These are phyloP conservation scores for Drosophila ezoana DNA, from an alignment of 2,888 invertebrate genomes.

Conservation along the genomic window DNA sequence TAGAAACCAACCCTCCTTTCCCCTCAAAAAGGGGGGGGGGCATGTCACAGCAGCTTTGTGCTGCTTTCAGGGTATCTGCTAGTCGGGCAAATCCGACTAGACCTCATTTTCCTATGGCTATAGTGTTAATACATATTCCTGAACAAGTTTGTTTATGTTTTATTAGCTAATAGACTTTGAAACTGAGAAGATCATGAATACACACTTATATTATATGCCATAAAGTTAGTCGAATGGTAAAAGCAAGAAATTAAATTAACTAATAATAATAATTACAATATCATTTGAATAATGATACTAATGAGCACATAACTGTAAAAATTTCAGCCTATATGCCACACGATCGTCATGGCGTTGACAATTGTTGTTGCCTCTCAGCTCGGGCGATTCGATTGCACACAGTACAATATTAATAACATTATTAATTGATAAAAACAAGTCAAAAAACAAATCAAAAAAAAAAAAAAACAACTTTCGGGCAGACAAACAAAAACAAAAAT, in stretches of 20 bases:
- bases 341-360: slow-evolving; percentile 44
- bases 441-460: not conserved
- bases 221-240: not conserved
- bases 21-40: no score
- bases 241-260: not conserved
- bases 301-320: slow-evolving; percentile 7
- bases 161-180: no score
- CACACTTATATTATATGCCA: no score
- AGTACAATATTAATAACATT: slow-evolving; percentile 21
- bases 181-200: no score
- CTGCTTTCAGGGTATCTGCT: no score
- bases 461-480: not conserved
- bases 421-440: slow-evolving; percentile 24
- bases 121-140: no score
- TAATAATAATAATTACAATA: not conserved
- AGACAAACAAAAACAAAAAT: not conserved
- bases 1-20: no score
- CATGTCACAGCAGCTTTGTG: no score
- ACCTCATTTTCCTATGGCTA: no score
- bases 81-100: no score
- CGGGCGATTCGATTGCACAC: slow-evolving; percentile 23
- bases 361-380: slow-evolving; percentile 26
- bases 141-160: no score
- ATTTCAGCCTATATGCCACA: slow-evolving; percentile 37
- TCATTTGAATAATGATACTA: slow-evolving; percentile 6